Percentiles rank a stretch among this genome's conserved stretches.
phyloP scores from a whole-genome alignment of 2,113 vertebrate genomes.

The Micromys minutus region DNA sequence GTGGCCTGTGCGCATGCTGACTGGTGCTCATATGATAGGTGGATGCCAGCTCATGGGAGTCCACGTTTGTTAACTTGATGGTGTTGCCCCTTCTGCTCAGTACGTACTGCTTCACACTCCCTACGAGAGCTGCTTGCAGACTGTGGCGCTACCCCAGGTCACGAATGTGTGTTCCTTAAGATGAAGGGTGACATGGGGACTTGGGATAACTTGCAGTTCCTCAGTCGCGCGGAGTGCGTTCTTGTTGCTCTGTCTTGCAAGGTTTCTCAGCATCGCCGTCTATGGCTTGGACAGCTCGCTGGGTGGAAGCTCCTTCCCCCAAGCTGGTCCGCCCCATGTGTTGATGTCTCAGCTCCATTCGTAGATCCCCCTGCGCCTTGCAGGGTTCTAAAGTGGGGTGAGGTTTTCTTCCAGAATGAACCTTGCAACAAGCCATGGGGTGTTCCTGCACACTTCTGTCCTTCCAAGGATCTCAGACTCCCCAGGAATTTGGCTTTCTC shows the following conservation, averaged over 20 bases:
- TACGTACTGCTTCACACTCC: accelerated
- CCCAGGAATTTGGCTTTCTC: accelerated
- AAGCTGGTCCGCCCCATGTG: accelerated
- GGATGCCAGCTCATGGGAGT: not conserved
- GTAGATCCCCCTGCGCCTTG: accelerated
- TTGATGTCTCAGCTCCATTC: accelerated
- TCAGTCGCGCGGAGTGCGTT: not conserved
- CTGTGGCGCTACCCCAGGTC: not conserved
- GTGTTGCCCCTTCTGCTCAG: not conserved
- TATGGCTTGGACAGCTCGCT: accelerated
- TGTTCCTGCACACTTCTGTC: accelerated
- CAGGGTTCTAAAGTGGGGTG: accelerated
- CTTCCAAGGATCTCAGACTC: accelerated
- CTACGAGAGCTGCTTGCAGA: not conserved
- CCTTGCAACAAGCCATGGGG: not conserved
- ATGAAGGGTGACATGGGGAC: not conserved
- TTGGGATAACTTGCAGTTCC: not conserved
- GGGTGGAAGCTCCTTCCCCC: accelerated
- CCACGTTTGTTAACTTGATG: not conserved
- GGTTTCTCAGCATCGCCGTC: not conserved
- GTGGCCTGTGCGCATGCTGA: accelerated
- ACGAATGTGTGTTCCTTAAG: not conserved
- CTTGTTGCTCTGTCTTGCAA: not conserved
- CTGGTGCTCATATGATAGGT: not conserved
- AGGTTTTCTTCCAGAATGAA: not conserved